A percentile compares a stretch with the other conserved stretches of the same genome.
Evolutionary conservation across 2,113 vertebrate genomes (phyloP).

Genomic region (Natator depressus): DNA sequence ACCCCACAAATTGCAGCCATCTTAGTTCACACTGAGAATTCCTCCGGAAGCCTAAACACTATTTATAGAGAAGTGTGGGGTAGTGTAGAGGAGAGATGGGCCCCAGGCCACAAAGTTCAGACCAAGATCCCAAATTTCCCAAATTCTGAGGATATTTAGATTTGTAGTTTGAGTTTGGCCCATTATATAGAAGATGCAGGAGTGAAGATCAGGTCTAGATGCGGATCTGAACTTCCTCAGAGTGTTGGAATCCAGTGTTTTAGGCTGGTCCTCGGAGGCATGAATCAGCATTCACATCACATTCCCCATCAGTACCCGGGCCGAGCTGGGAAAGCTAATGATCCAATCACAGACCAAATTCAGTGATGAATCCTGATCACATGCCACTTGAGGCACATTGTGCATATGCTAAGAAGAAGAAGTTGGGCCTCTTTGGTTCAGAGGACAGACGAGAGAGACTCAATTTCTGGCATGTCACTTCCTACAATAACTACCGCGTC

Average conservation of each 20-base stretch:
- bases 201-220: neutral
- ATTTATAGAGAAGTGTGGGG: neutral
- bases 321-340: too few species aligned
- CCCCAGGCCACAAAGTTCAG: neutral
- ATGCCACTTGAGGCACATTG: too few species aligned
- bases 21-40: neutral
- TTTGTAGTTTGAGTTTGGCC: neutral
- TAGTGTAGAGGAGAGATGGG: neutral
- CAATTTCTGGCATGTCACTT: too few species aligned
- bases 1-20: neutral
- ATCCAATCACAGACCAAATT: too few species aligned
- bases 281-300: too few species aligned
- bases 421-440: too few species aligned
- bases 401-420: too few species aligned
- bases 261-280: neutral
- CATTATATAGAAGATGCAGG: rapidly evolving
- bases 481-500: too few species aligned
- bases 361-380: too few species aligned
- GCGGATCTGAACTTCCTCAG: neutral
- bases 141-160: neutral
- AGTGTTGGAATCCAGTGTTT: neutral
- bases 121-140: neutral
- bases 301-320: too few species aligned
- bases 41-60: neutral
- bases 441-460: too few species aligned